Percentiles rank a stretch among this genome's conserved stretches.
phyloP scores from a whole-genome alignment of 2,113 vertebrate genomes.

The Aptenodytes forsteri region DNA sequence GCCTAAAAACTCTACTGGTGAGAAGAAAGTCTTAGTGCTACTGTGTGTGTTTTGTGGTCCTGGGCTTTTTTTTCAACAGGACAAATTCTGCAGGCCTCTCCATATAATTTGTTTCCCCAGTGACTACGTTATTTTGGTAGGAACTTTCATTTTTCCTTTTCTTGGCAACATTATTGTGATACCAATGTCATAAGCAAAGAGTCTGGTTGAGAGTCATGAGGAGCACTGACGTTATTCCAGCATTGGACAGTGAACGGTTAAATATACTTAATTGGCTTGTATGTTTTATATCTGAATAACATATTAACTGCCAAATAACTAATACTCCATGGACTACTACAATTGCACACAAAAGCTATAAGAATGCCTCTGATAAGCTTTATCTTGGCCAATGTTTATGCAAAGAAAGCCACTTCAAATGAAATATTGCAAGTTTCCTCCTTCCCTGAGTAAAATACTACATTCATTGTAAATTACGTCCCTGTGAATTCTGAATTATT shows the following conservation, averaged over 20 bases:
- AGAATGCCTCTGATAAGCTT: conserved; percentile 37
- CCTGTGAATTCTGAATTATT: background rate
- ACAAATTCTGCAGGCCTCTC: background rate
- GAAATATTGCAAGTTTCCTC: conserved; percentile 11
- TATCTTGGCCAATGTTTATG: conserved; percentile 27
- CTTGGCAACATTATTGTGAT: background rate
- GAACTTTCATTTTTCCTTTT: background rate
- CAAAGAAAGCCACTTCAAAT: conserved; percentile 22
- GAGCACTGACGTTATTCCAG: background rate
- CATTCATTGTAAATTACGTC: background rate
- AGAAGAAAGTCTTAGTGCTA: background rate
- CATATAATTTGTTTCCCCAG: background rate
- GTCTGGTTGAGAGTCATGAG: background rate
- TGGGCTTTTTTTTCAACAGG: background rate
- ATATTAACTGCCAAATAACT: background rate
- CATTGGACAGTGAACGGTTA: background rate
- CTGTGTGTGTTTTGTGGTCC: background rate
- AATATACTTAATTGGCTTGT: background rate
- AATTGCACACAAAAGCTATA: background rate
- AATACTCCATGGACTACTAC: background rate
- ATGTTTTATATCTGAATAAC: background rate
- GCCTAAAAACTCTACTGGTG: background rate
- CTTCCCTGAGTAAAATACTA: background rate
- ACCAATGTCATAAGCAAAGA: background rate
- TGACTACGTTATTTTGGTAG: background rate